These are phyloP conservation scores for Boloria selene DNA, from an alignment of 2,888 invertebrate genomes.

Conservation along the genomic window DNA sequence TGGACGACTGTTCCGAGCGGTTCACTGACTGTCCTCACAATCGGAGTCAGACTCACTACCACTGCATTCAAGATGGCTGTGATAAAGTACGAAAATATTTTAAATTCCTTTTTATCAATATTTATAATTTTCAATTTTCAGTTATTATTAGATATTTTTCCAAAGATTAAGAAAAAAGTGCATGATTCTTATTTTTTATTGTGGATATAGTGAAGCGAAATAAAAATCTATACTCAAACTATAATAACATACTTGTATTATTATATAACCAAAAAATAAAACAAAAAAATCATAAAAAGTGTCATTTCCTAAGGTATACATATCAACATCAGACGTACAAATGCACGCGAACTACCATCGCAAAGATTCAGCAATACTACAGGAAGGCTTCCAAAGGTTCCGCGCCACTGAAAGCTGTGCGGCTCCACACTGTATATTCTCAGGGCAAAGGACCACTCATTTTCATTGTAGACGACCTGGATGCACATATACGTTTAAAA, in stretches of 20 bases:
- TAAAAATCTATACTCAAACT: too few species aligned
- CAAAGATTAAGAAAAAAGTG: too few species aligned
- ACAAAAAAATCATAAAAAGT: not conserved
- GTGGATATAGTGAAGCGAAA: too few species aligned
- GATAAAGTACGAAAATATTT: constrained; percentile 84
- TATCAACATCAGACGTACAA: constrained; percentile 99
- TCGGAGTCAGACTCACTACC: constrained; percentile 97
- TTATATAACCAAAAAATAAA: too few species aligned
- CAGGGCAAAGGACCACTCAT: constrained; percentile 97
- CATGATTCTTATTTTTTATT: too few species aligned
- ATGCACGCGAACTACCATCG: constrained; percentile 99
- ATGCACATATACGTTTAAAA: constrained; percentile 98
- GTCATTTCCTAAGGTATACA: constrained; percentile 88
- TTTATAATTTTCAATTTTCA: too few species aligned
- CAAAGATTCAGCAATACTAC: constrained; percentile 98
- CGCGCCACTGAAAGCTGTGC: constrained; percentile 98
- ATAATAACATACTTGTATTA: too few species aligned
- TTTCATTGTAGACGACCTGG: constrained; percentile 96
- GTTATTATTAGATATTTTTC: too few species aligned
- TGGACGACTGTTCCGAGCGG: constrained; percentile 95
- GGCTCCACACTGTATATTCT: constrained; percentile 94
- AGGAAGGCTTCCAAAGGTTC: constrained; percentile 98
- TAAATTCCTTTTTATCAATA: not conserved
- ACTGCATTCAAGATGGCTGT: constrained; percentile 96
- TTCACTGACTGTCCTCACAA: constrained; percentile 95